phyloP scores from a whole-genome alignment of 2,888 invertebrate species.

The Chloroclysta siterata region DNA sequence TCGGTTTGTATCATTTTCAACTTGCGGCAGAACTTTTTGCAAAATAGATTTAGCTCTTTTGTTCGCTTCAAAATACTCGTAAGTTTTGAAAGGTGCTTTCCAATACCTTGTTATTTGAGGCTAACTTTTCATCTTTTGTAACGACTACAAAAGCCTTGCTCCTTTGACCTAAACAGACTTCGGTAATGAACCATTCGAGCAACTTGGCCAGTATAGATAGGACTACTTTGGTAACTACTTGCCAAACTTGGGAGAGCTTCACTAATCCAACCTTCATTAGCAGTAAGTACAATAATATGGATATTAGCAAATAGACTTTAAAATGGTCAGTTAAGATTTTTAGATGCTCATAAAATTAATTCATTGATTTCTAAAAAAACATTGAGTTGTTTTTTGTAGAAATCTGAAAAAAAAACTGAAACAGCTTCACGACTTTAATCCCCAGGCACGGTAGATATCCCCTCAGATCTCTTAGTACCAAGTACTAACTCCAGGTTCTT shows the following conservation, averaged over 20 bases:
- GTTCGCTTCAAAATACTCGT: constrained; percentile 10
- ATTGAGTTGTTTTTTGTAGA: no score
- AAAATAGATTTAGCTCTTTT: constrained; percentile 17
- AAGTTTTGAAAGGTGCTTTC: constrained; percentile 24
- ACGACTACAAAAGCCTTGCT: constrained; percentile 25
- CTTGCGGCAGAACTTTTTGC: constrained; percentile 1
- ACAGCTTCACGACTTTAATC: no score
- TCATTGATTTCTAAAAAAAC: no score
- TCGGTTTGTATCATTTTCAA: not conserved
- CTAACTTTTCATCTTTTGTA: constrained; percentile 32
- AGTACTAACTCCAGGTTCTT: no score
- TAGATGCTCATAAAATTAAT: no score
- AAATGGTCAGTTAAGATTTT: not conserved
- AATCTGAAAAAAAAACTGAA: no score
- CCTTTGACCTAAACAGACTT: constrained; percentile 31
- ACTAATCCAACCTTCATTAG: constrained; percentile 30
- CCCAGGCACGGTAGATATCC: no score
- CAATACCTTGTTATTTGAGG: constrained; percentile 29
- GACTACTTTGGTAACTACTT: constrained; percentile 41
- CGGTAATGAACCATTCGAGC: constrained; percentile 31
- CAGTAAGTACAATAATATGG: constrained; percentile 16
- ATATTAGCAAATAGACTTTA: constrained; percentile 1
- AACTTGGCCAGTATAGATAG: constrained; percentile 42
- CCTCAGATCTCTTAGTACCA: no score
- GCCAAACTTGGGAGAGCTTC: constrained; percentile 35